Evolutionary conservation across 1,140 invertebrate genomes (phyloP), one percentile per base, ranked within the genome.

Genomic region (Caerostris extrusa): DNA sequence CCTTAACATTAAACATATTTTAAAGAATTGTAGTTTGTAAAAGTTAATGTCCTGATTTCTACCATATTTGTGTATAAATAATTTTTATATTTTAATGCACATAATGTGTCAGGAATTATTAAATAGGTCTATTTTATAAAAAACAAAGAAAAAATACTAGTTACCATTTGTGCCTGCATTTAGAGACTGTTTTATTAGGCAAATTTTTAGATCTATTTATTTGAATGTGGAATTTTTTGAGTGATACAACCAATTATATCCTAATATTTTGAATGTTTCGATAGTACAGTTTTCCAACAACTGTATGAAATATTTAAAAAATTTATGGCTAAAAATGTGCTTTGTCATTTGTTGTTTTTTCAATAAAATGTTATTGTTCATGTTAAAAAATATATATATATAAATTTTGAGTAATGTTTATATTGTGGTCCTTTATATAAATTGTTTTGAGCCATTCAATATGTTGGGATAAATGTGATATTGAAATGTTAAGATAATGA

Each of bases 81-180:
- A 77, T 77, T 67, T 67, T 67, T 77, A 77, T 77, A 50, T 77
- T 77, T 50, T 77, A 77, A 77, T 50, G 34, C 50, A 53, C 34
- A 57, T 85, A 85, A n/a, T 3, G 10, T 58, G 57, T 58, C 55
- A 85, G 53, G 83, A 57, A 58, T 85, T 85, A 58, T 85, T 58
- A 57, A 85, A 85, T n/a, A n/a, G 83, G 19, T 85, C 83, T 85
- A 85, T 85, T 85, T 85, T 85, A 56, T 85, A 85, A 85, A 85
- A 17, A 85, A 67, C 12, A 67, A 19, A 81, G 5, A 19, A 85
- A 85, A n/a, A 85, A 85, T 34, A 90, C 88, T 90, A 90, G 88
- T 90, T 90, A 19, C 88, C 88, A 77, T 71, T 71, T 90, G 88
- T 90, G 88, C 88, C 88, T 90, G 67, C 88, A 69, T 90, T 90